phyloP scores from a whole-genome alignment of 2,888 invertebrate genomes.

The Clepsis dumicolana region DNA sequence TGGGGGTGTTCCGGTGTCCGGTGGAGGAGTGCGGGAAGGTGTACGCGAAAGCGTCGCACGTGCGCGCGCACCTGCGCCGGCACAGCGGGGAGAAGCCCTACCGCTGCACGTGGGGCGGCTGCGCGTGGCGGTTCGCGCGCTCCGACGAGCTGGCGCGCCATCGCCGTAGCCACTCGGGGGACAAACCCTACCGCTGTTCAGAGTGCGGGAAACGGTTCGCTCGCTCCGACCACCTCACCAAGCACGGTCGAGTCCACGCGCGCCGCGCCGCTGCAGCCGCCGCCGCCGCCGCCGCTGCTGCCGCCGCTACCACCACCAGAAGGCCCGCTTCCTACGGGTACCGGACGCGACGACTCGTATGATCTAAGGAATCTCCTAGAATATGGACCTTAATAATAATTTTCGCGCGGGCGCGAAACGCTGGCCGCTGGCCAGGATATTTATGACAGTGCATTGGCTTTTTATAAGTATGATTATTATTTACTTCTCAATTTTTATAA shows the following conservation, averaged over 20 bases:
- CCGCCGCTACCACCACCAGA: slow-evolving; percentile 46
- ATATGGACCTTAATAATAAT: slow-evolving; percentile 17
- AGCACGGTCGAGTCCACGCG: slow-evolving; percentile 95
- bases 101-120: slow-evolving; percentile 91
- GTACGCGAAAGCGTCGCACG: slow-evolving; percentile 95
- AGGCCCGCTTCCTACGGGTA: slow-evolving; percentile 47
- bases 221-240: slow-evolving; percentile 96
- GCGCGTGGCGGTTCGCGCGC: slow-evolving; percentile 96
- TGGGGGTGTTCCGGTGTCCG: slow-evolving; percentile 89
- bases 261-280: slow-evolving; percentile 82
- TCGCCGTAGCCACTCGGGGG: slow-evolving; percentile 97
- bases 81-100: slow-evolving; percentile 94
- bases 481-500: neutral
- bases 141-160: slow-evolving; percentile 98
- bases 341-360: slow-evolving; percentile 64
- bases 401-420: slow-evolving; percentile 38
- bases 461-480: slow-evolving; percentile 6
- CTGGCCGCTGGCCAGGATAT: neutral
- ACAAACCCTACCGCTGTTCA: slow-evolving; percentile 96
- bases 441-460: slow-evolving; percentile 5
- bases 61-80: slow-evolving; percentile 94
- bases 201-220: slow-evolving; percentile 96
- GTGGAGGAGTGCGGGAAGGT: slow-evolving; percentile 91
- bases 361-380: slow-evolving; percentile 48
- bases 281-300: slow-evolving; percentile 55